These are phyloP conservation scores for Steinernema carpocapsae DNA, from an alignment of 2,888 invertebrate species.

Conservation along the genomic window DNA sequence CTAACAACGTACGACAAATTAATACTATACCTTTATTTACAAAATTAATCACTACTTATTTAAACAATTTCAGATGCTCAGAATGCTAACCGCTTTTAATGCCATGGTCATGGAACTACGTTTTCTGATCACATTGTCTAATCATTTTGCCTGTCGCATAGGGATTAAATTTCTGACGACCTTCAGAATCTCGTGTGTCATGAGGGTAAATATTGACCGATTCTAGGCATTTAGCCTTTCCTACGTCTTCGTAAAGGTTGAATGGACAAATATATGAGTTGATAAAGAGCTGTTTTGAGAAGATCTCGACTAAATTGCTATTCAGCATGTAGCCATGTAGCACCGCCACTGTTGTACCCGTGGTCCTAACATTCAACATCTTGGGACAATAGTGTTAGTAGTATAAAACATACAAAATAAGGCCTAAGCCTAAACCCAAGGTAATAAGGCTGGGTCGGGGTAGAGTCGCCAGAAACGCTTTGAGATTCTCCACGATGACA, in stretches of 20 bases:
- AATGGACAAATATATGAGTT: constrained; percentile 53
- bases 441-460: constrained; percentile 51
- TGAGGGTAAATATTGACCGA: constrained; percentile 50
- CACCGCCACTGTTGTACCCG: constrained; percentile 60
- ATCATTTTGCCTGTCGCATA: not conserved
- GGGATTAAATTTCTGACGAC: constrained; percentile 26
- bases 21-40: no score
- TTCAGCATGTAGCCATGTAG: constrained; percentile 57
- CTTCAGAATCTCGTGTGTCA: constrained; percentile 48
- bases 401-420: constrained; percentile 37
- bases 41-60: no score
- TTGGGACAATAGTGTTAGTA: not conserved
- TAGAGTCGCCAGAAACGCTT: constrained; percentile 45
- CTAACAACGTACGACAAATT: no score
- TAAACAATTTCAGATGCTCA: no score
- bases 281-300: constrained; percentile 47
- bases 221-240: constrained; percentile 52
- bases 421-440: constrained; percentile 55
- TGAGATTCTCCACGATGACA: constrained; percentile 42
- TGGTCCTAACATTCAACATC: constrained; percentile 33
- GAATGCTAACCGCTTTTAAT: not conserved
- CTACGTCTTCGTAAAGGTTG: constrained; percentile 58
- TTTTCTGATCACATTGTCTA: not conserved
- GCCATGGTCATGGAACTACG: constrained; percentile 18
- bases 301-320: constrained; percentile 48